phyloP scores from a whole-genome alignment of 1,140 invertebrate genomes.

The Gryllus bimaculatus region DNA sequence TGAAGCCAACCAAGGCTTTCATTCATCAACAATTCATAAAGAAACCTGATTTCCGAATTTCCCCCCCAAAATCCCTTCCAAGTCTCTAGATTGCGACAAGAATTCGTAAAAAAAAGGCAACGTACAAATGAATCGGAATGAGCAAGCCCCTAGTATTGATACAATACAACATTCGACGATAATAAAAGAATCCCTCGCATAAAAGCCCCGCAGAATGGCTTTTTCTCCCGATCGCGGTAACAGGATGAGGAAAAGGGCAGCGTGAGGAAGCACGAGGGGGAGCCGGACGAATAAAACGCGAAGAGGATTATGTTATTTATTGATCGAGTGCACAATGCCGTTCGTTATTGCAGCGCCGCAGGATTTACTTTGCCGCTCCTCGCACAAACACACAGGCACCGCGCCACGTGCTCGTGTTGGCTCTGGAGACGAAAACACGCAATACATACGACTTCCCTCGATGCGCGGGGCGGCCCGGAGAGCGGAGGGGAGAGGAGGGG shows the following conservation, averaged over 20 bases:
- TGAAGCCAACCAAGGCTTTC: no score
- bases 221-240: no score
- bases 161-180: not conserved
- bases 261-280: not conserved
- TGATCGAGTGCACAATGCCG: not conserved
- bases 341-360: not conserved
- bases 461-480: no score
- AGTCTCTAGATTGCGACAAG: not conserved
- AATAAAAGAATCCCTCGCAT: not conserved
- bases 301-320: not conserved
- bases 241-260: not conserved
- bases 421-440: no score
- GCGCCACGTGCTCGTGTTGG: no score
- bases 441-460: no score
- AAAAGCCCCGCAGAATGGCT: not conserved
- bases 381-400: no score
- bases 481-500: no score
- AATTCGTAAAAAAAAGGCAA: not conserved
- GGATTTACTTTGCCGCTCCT: not conserved
- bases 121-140: not conserved
- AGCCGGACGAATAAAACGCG: not conserved
- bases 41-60: no score
- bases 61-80: no score
- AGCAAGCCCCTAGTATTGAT: not conserved
- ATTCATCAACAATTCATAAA: no score